These are phyloP conservation scores for Agrochola circellaris DNA, from an alignment of 2,888 invertebrate species.

Conservation along the genomic window DNA sequence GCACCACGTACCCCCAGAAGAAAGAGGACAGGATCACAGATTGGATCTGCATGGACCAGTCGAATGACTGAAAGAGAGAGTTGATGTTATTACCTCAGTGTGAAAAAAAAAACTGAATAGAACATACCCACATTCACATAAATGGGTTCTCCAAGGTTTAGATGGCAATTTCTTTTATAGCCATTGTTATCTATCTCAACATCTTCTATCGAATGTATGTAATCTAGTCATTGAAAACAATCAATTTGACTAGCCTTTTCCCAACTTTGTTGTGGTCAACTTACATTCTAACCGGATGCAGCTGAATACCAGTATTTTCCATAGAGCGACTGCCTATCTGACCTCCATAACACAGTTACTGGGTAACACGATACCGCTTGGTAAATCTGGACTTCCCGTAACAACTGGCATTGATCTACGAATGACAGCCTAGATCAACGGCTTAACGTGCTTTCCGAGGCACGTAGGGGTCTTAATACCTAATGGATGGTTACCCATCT, in stretches of 20 bases:
- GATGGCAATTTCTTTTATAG: neutral
- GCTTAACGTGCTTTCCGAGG: neutral
- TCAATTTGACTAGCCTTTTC: neutral
- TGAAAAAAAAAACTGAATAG: neutral
- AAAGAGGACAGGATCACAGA: slow-evolving; percentile 89
- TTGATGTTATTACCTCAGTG: too few relatives aligned
- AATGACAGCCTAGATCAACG: neutral
- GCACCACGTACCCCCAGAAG: slow-evolving; percentile 92
- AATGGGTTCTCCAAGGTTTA: neutral
- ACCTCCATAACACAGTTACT: too few relatives aligned
- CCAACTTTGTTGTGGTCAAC: too few relatives aligned
- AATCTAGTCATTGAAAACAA: neutral
- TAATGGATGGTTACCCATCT: neutral
- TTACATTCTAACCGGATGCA: neutral
- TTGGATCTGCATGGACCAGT: slow-evolving; percentile 90
- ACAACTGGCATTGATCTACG: neutral
- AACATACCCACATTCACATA: neutral
- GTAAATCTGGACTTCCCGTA: neutral
- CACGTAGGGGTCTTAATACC: too few relatives aligned
- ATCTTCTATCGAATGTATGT: neutral
- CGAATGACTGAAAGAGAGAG: slow-evolving; percentile 74
- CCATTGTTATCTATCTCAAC: neutral
- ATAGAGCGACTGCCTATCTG: too few relatives aligned
- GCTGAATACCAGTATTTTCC: neutral
- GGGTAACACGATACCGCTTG: too few relatives aligned